Evolutionary conservation across 1,140 invertebrate species (phyloP).

Genomic region (Trinorchestia longiramus): DNA sequence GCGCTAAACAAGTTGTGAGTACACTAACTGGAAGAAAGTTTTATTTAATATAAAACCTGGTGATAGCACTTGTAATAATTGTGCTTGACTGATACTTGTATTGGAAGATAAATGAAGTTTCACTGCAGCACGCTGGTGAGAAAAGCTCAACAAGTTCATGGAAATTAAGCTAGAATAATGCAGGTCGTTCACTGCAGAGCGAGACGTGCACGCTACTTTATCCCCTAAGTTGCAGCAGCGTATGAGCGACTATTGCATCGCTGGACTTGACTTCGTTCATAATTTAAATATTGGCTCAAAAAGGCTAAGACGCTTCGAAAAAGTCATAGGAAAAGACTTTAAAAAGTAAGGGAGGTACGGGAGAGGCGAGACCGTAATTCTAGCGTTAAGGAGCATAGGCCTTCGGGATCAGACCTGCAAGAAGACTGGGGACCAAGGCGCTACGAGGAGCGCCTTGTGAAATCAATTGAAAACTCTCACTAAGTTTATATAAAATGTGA

Average conservation of each 20-base stretch:
- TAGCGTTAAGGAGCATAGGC: conserved; percentile 43
- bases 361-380: conserved; percentile 37
- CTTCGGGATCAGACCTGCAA: neutral
- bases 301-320: conserved; percentile 39
- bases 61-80: neutral
- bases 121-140: neutral
- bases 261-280: conserved; percentile 10
- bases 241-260: neutral
- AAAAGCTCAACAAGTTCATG: neutral
- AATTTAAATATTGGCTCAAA: conserved; percentile 47
- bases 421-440: too few relatives aligned
- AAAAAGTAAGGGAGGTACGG: neutral
- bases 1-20: neutral
- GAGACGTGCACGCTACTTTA: neutral
- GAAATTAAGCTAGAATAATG: neutral
- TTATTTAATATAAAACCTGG: too few relatives aligned
- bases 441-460: too few relatives aligned
- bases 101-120: neutral
- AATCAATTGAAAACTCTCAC: too few relatives aligned
- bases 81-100: neutral
- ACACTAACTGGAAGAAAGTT: neutral
- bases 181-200: neutral
- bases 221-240: neutral
- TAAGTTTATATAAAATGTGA: too few relatives aligned
- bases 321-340: neutral